These are phyloP conservation scores for Monomorium pharaonis DNA, from an alignment of 1,140 invertebrate species.

Conservation along the genomic window DNA sequence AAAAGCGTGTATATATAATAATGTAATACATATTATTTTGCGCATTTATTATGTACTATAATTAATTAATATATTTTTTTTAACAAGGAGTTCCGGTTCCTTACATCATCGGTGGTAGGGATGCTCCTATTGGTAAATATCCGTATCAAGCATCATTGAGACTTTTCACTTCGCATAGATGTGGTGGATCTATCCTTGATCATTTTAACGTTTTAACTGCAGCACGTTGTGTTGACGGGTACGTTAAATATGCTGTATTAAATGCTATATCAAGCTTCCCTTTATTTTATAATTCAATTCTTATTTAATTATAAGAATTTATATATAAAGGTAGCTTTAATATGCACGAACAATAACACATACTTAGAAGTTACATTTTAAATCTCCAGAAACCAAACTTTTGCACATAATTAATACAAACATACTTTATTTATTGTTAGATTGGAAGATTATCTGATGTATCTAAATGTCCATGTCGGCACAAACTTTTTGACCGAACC, in stretches of 20 bases:
- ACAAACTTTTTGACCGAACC: constrained; percentile 15
- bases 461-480: constrained; percentile 5
- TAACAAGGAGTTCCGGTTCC: background rate
- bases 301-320: too few species aligned
- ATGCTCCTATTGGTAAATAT: constrained; percentile 6
- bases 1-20: background rate
- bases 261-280: background rate
- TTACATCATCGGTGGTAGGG: background rate
- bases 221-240: constrained; percentile 21
- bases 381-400: too few species aligned
- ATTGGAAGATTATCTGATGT: accelerated
- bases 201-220: background rate
- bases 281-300: background rate
- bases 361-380: too few species aligned
- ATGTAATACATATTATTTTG: background rate
- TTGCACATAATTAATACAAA: too few species aligned
- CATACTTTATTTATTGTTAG: background rate
- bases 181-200: constrained; percentile 5
- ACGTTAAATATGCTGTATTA: background rate
- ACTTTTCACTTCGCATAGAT: background rate
- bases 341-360: too few species aligned
- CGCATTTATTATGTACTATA: background rate
- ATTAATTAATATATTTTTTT: constrained; percentile 3
- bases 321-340: too few species aligned
- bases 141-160: constrained; percentile 10